These are phyloP conservation scores for Zaprionus bogoriensis DNA, from an alignment of 2,888 invertebrate genomes.

Conservation along the genomic window DNA sequence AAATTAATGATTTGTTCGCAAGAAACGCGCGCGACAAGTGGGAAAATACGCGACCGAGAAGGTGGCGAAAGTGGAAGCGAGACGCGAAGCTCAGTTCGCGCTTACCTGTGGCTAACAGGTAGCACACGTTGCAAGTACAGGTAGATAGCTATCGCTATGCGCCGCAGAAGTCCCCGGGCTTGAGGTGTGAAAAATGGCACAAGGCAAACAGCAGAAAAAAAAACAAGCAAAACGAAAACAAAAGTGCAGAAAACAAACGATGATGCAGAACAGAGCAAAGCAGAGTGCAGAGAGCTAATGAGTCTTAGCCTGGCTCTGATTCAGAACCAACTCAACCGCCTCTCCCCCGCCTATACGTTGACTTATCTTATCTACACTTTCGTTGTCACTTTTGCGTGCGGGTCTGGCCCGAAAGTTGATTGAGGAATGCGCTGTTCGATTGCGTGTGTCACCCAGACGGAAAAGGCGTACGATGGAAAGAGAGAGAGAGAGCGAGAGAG, in stretches of 20 bases:
- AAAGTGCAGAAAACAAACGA: not conserved
- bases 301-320: slow-evolving; percentile 40
- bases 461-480: too few species aligned
- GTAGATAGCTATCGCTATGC: slow-evolving; percentile 4
- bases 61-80: not conserved
- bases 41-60: slow-evolving; percentile 36
- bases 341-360: not conserved
- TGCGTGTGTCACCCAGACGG: slow-evolving; percentile 44
- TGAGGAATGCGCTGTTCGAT: slow-evolving; percentile 38
- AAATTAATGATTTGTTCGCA: slow-evolving; percentile 53
- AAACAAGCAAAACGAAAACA: slow-evolving; percentile 8
- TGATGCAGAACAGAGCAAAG: slow-evolving; percentile 1
- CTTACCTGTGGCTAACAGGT: slow-evolving; percentile 18
- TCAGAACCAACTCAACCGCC: slow-evolving; percentile 24
- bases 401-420: slow-evolving; percentile 45
- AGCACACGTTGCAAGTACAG: slow-evolving; percentile 2
- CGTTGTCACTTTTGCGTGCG: slow-evolving; percentile 38
- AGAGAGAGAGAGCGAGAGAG: not conserved
- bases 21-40: slow-evolving; percentile 39
- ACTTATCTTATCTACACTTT: slow-evolving; percentile 62
- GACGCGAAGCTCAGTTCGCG: not conserved
- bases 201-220: slow-evolving; percentile 18
- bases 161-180: not conserved
- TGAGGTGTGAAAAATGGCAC: slow-evolving; percentile 44
- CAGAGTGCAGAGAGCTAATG: slow-evolving; percentile 29